Conservation (phyloP, 1,140 invertebrate species). For the Halotydeus destructor region DNA sequence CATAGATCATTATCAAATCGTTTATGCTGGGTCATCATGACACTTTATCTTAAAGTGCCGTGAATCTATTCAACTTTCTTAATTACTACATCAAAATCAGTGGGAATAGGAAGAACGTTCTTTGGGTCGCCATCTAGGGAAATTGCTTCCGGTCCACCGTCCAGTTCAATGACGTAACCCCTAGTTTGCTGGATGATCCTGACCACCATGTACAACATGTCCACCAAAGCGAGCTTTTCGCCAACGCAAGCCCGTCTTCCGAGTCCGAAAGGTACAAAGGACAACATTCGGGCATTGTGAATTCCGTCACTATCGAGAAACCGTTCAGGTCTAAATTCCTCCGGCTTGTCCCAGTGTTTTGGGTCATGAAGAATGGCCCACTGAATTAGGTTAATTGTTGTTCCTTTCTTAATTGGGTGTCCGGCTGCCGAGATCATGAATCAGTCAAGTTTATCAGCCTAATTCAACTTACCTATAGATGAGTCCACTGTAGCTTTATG, state of each 20-base stretch:
- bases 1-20: no score
- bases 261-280: constrained; percentile 1
- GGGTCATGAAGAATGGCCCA: background rate
- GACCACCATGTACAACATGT: background rate
- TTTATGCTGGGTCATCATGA: no score
- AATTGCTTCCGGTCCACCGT: background rate
- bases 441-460: background rate
- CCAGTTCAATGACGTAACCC: background rate
- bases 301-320: constrained; percentile 1
- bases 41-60: no score
- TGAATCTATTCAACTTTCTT: no score
- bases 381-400: background rate
- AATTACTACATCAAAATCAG: no score
- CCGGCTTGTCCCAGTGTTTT: background rate
- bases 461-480: no score
- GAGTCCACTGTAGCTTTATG: background rate
- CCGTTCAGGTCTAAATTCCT: constrained; percentile 1
- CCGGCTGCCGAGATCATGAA: background rate
- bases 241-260: background rate
- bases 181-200: background rate
- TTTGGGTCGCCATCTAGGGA: background rate
- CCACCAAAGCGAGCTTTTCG: constrained; percentile 1
- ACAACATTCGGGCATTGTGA: background rate
- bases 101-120: no score
- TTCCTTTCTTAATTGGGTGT: background rate